These are phyloP conservation scores for Pocota personata DNA, from an alignment of 2,888 invertebrate genomes.

Conservation along the genomic window DNA sequence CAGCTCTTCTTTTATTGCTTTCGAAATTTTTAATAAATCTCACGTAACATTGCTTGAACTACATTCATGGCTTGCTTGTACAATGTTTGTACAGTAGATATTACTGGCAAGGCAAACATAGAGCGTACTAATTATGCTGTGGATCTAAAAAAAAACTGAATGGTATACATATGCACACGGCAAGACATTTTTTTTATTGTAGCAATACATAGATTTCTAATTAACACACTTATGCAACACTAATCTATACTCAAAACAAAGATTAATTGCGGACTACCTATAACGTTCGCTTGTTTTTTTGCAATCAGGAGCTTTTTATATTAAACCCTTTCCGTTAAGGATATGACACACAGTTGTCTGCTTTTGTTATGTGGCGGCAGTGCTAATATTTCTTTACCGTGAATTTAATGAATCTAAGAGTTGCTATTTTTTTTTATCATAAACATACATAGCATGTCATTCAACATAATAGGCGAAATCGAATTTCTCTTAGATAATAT, in stretches of 20 bases:
- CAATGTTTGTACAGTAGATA: neutral
- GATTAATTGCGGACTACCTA: constrained; percentile 3
- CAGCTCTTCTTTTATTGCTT: neutral
- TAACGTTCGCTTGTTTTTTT: neutral
- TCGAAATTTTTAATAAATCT: neutral
- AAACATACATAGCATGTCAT: no score
- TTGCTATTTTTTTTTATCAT: no score
- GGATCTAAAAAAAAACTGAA: neutral
- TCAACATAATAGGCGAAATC: neutral
- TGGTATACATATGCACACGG: neutral
- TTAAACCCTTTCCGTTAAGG: neutral
- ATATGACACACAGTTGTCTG: neutral
- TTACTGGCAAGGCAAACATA: neutral
- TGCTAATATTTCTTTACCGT: neutral
- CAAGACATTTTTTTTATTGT: neutral
- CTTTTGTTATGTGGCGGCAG: neutral
- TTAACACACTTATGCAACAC: constrained; percentile 3
- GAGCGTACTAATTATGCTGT: neutral
- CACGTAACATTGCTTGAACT: neutral
- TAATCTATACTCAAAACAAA: constrained; percentile 13
- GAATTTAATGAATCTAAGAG: neutral
- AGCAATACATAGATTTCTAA: constrained; percentile 10
- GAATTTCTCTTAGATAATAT: neutral
- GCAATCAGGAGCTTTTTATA: neutral
- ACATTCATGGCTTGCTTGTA: neutral